Conservation (phyloP, 2,888 invertebrate genomes). For the Diadegma fenestrale region DNA sequence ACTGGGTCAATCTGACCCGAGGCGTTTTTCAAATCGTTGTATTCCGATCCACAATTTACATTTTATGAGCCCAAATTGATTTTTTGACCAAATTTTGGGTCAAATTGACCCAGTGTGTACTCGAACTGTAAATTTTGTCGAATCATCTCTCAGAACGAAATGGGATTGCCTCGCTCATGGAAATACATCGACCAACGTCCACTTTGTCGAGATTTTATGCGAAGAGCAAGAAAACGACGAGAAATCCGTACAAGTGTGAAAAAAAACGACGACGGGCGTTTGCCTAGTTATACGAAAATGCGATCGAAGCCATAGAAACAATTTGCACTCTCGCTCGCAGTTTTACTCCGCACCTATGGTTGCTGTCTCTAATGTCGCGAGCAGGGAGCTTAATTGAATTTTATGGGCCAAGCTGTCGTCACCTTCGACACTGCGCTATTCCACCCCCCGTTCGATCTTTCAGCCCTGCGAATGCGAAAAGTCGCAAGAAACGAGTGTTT, state of each 20-base stretch:
- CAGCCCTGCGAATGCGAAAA: neutral
- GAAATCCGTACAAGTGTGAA: constrained; percentile 57
- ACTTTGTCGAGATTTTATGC: neutral
- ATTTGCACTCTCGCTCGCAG: constrained; percentile 3
- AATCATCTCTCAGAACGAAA: neutral
- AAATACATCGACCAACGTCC: neutral
- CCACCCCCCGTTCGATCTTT: constrained; percentile 31
- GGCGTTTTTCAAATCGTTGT: too few species aligned
- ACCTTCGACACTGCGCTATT: constrained; percentile 22
- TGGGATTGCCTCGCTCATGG: neutral
- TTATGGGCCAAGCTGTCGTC: constrained; percentile 66
- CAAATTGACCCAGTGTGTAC: too few species aligned
- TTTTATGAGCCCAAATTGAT: too few species aligned
- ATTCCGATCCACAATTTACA: too few species aligned
- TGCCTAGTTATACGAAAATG: constrained; percentile 65
- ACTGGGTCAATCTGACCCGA: too few species aligned
- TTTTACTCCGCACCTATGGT: constrained; percentile 58
- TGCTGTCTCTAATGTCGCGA: constrained; percentile 55
- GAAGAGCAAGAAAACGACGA: neutral
- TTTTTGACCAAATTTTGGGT: too few species aligned
- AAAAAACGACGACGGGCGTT: constrained; percentile 54
- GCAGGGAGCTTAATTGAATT: constrained; percentile 66
- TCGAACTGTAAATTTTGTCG: neutral
- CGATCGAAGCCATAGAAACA: constrained; percentile 65
- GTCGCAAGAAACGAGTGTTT: neutral